Conservation (phyloP, 2,113 vertebrate species). For the Hylia prasina region DNA sequence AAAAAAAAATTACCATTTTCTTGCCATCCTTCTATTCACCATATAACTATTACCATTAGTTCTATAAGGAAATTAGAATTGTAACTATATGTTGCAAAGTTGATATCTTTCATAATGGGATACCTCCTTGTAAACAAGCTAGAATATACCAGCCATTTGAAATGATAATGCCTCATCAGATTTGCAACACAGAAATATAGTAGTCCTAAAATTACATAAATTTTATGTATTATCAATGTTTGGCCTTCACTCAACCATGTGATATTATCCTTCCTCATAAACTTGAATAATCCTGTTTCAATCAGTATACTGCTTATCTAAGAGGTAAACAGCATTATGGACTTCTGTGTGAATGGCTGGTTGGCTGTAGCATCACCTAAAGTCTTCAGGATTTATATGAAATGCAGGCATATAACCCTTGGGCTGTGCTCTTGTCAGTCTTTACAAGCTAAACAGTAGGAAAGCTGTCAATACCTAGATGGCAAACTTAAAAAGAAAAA, state of each 20-base stretch:
- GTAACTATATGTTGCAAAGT: neutral
- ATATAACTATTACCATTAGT: neutral
- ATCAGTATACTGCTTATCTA: neutral
- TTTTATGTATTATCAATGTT: neutral
- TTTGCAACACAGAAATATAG: neutral
- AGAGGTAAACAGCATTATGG: neutral
- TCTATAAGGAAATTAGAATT: neutral
- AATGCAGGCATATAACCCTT: neutral
- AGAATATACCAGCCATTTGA: neutral
- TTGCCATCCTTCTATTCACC: neutral
- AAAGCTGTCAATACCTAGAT: neutral
- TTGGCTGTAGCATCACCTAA: neutral
- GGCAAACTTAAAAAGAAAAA: neutral
- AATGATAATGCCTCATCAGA: neutral
- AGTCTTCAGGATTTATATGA: neutral
- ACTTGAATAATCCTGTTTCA: neutral
- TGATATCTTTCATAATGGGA: neutral
- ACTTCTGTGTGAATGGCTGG: neutral
- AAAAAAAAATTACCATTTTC: neutral
- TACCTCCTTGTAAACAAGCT: neutral
- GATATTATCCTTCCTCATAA: neutral
- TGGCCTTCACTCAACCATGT: neutral
- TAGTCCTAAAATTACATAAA: neutral
- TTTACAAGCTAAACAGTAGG: neutral
- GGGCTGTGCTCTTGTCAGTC: neutral